Evolutionary conservation across 2,113 vertebrate genomes (phyloP), one percentile per base, ranked within the genome.

Genomic region (Tympanuchus pallidicinctus): DNA sequence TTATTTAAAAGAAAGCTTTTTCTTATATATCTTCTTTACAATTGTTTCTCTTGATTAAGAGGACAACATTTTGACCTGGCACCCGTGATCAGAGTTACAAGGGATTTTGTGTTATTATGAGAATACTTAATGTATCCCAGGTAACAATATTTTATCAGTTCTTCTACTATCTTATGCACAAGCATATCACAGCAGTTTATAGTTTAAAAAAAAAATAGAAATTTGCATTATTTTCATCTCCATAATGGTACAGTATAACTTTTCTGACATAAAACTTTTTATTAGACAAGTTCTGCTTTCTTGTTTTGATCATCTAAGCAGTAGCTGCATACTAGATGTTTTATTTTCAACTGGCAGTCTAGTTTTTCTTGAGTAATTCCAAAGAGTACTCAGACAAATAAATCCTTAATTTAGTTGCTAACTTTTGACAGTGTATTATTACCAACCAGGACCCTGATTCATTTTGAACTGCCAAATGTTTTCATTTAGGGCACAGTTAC

Each of bases 351-450:
- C 34, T 0, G 1, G 28, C 50, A 92, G 10, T 25, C 11, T 45
- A 47, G 15, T 71, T 77, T 93, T 67, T 10, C 64, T 18, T 17
- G 4, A 16, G 10, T 59, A 28, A 21, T 73, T 76, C 48, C 42
- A 65, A 21, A 34, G 38, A 64, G 70, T 82, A 50, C 20, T 38
- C 6, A 82, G 40, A 34, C 24, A 90, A 91, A 88, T 16, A 91
- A 89, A 93, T 86, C 34, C 27, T 34, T 81, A 88, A 88, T 56
- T 82, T 82, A 77, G 60, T 36, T 60, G 60, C 66, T 96, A 73
- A 87, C 93, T 94, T 93, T 88, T 91, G 69, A 83, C 63, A 78
- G 70, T 11, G 12, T 14, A 2, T 73, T 78, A 78, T 93, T 93
- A 40, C 38, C 88, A 74, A 71, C 43, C 59, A 47, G 1, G 0